phyloP scores from a whole-genome alignment of 2,113 vertebrate genomes.

The Mastomys natalensis region DNA sequence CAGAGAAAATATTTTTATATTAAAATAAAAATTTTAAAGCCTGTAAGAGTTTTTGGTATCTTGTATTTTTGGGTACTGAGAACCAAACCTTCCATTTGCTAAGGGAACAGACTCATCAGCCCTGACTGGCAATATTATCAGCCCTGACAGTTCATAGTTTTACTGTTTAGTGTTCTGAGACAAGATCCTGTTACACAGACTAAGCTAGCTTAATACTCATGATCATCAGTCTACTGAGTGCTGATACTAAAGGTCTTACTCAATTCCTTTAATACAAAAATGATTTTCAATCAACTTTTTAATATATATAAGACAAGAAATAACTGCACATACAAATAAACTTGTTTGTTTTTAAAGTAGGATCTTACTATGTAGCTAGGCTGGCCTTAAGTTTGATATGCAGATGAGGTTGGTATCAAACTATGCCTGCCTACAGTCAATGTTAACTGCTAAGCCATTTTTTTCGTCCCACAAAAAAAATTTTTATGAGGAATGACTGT shows the following conservation, averaged over 20 bases:
- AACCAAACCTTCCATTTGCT: not conserved
- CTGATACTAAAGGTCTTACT: not conserved
- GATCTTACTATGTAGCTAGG: not conserved
- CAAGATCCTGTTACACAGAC: not conserved
- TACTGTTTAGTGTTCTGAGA: not conserved
- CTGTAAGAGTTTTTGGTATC: not conserved
- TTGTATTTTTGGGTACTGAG: not conserved
- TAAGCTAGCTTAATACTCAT: not conserved
- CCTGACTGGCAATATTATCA: too few species aligned
- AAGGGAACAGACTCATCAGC: not conserved
- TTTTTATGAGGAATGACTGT: slow-evolving; percentile 28
- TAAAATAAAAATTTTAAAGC: not conserved
- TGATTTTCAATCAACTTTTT: slow-evolving; percentile 49
- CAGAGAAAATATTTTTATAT: not conserved
- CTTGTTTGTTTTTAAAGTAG: not conserved
- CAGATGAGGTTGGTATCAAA: not conserved
- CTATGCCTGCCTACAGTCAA: not conserved
- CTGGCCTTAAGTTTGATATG: not conserved
- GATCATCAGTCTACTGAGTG: not conserved
- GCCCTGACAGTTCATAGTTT: not conserved
- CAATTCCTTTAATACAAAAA: slow-evolving; percentile 54
- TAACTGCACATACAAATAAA: slow-evolving; percentile 5
- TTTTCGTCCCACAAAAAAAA: not conserved
- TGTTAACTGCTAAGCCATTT: not conserved
- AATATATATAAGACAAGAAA: slow-evolving; percentile 51